Evolutionary conservation across 2,113 vertebrate genomes (phyloP).

Genomic region (Tauraco erythrolophus): DNA sequence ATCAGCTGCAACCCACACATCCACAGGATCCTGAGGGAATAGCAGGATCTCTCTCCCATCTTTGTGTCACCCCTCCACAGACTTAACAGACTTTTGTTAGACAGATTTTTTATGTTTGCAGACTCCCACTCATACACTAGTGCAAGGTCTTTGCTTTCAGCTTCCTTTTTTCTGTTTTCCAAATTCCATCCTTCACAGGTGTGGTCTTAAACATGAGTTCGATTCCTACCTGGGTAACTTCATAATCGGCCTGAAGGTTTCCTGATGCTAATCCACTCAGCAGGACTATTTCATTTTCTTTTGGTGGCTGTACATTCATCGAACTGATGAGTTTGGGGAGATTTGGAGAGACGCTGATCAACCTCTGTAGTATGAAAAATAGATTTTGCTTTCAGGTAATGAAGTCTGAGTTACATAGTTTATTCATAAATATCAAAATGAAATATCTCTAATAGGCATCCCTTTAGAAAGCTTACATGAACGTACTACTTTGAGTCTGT

Average conservation of each 20-base stretch:
- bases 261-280: conserved; percentile 87
- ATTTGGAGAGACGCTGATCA: conserved; percentile 88
- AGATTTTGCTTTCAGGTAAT: neutral
- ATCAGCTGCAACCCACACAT: neutral
- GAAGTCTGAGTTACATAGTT: neutral
- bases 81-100: neutral
- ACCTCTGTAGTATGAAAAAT: conserved; percentile 79
- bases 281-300: conserved; percentile 94
- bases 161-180: neutral
- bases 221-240: conserved; percentile 83
- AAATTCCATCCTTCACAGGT: neutral
- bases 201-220: neutral
- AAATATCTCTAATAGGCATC: neutral
- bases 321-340: conserved; percentile 91
- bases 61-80: neutral
- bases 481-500: neutral
- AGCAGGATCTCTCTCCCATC: neutral
- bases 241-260: conserved; percentile 76
- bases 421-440: neutral
- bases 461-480: neutral
- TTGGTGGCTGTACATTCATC: conserved; percentile 87
- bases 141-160: neutral
- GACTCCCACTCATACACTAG: neutral
- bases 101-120: neutral
- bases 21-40: neutral